Conservation (phyloP, 2,888 invertebrate species). For the Clistopyga incitator region DNA sequence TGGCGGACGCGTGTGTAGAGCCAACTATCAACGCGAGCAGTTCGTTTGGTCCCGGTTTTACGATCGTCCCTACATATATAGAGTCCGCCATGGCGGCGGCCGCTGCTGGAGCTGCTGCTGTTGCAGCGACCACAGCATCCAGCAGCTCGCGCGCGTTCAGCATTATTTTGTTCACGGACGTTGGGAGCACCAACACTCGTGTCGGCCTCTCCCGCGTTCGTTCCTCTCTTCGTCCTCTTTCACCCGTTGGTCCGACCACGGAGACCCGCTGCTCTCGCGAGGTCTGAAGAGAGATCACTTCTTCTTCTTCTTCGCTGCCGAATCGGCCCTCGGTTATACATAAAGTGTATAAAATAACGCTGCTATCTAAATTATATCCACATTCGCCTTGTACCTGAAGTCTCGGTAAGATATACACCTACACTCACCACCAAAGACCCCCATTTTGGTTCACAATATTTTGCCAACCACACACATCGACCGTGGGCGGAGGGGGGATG, state of each 20-base stretch:
- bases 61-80: constrained; percentile 71
- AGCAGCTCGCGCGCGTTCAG: constrained; percentile 71
- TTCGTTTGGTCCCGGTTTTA: constrained; percentile 81
- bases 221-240: constrained; percentile 26
- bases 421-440: constrained; percentile 23
- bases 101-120: constrained; percentile 7
- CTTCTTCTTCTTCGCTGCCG: constrained; percentile 17
- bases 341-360: constrained; percentile 76
- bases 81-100: constrained; percentile 60
- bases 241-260: constrained; percentile 22
- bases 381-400: constrained; percentile 44
- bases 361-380: constrained; percentile 78
- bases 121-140: constrained; percentile 41
- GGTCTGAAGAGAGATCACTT: not conserved
- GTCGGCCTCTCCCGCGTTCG: constrained; percentile 38
- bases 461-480: constrained; percentile 39
- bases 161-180: constrained; percentile 77
- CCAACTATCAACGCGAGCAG: constrained; percentile 80
- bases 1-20: constrained; percentile 69
- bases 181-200: constrained; percentile 66
- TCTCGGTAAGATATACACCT: constrained; percentile 41
- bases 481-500: constrained; percentile 64
- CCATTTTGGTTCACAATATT: constrained; percentile 66
- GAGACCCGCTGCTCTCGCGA: constrained; percentile 34
- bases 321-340: constrained; percentile 60